phyloP scores from a whole-genome alignment of 1,140 invertebrate species.

The Bilobella aurantiaca region DNA sequence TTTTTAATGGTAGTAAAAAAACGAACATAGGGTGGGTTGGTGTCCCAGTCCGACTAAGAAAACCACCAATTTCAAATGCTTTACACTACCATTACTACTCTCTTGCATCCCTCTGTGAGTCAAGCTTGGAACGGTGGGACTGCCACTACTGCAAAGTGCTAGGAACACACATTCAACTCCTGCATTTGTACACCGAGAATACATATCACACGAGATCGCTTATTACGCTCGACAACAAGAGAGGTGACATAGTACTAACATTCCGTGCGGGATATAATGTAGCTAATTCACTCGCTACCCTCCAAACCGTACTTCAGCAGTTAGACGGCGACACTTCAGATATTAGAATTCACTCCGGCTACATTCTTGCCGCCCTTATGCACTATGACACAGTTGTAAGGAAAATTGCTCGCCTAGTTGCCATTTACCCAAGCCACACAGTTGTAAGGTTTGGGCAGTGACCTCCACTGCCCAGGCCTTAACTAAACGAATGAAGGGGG shows the following conservation, averaged over 20 bases:
- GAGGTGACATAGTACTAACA: not conserved
- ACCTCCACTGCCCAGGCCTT: no score
- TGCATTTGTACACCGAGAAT: not conserved
- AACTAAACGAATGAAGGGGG: no score
- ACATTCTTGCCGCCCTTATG: not conserved
- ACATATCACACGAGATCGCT: not conserved
- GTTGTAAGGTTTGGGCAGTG: no score
- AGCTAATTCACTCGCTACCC: not conserved
- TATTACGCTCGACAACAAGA: not conserved
- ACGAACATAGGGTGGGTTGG: not conserved
- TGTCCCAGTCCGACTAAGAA: not conserved
- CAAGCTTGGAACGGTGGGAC: not conserved
- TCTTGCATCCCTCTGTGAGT: not conserved
- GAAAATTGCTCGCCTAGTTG: not conserved
- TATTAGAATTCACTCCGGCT: not conserved
- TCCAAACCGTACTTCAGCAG: not conserved
- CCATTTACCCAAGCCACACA: not conserved
- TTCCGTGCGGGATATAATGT: not conserved
- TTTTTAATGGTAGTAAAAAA: not conserved
- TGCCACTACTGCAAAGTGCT: not conserved
- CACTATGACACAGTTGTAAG: not conserved
- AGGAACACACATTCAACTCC: not conserved
- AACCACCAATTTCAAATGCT: slow-evolving; percentile 20
- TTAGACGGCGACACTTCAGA: not conserved
- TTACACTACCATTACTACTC: not conserved